Evolutionary conservation across 2,888 invertebrate species (phyloP).

Genomic region (Lasioglossum figueresi): DNA sequence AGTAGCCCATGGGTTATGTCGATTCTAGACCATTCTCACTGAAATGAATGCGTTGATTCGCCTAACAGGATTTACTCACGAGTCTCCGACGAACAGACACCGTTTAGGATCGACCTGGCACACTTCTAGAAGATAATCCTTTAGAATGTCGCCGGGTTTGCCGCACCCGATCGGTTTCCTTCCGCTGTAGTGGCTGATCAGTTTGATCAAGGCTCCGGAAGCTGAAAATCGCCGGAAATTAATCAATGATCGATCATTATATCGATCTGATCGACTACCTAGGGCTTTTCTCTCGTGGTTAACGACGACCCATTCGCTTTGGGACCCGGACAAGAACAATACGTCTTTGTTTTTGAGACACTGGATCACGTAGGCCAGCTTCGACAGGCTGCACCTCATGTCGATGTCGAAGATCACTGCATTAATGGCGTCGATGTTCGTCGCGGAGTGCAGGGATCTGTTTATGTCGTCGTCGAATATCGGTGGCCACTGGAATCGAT

Average conservation of each 20-base stretch:
- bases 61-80: slow-evolving; percentile 69
- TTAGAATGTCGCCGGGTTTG: slow-evolving; percentile 84
- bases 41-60: too few species aligned
- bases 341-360: slow-evolving; percentile 85
- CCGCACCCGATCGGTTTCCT: slow-evolving; percentile 84
- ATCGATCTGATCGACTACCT: slow-evolving; percentile 38
- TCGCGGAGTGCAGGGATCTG: background rate
- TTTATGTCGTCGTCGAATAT: background rate
- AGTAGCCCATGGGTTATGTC: too few species aligned
- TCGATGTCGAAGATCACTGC: slow-evolving; percentile 87
- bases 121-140: slow-evolving; percentile 76
- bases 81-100: slow-evolving; percentile 80
- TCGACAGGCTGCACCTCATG: slow-evolving; percentile 84
- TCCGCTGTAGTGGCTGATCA: slow-evolving; percentile 83
- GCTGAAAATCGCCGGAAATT: slow-evolving; percentile 79
- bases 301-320: slow-evolving; percentile 43
- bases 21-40: background rate
- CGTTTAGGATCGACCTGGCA: slow-evolving; percentile 75
- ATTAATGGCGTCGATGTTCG: slow-evolving; percentile 75
- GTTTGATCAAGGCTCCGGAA: slow-evolving; percentile 83
- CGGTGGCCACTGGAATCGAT: background rate
- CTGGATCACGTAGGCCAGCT: slow-evolving; percentile 84
- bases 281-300: slow-evolving; percentile 16
- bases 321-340: slow-evolving; percentile 84
- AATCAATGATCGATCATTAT: background rate